Evolutionary conservation across 1,140 invertebrate species (phyloP), one percentile per base, ranked within the genome.

Genomic region (Ooceraea biroi): DNA sequence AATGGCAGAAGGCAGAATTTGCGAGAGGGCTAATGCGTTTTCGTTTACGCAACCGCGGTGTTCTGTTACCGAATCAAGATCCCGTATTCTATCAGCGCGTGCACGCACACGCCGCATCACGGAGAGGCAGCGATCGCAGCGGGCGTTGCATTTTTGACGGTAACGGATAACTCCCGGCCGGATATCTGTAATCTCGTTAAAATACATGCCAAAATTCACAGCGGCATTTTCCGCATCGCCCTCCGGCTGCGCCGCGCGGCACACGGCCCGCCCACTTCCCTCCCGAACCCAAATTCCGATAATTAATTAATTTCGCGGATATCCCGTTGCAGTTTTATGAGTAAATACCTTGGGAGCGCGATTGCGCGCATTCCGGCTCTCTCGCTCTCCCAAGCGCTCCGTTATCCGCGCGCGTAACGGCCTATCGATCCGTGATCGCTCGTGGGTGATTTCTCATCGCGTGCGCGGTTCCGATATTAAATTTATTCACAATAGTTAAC

Each of bases 241-340:
- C 76, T 80, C 65, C 11, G 65, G 65, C 41, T 80, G 57, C 50
- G 76, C 41, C 63, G 17, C 22, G 63, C 22, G 50, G 27, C 50
- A 22, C 63, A 17, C 12, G 14, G 50, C 50, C 14, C 11, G 30
- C 41, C 48, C 36, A 76, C 12, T 60, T 66, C 73, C 7, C 36
- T 36, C 36, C 36, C 36, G 36, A 36, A 80, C 63, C 50, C 52
- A 80, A 80, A 80, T 80, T 80, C 76, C 76, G 50, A 80, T 80
- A 80, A 80, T 80, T 80, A 80, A 80, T 80, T 80, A 80, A 80
- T 80, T 80, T 80, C 65, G 65, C 12, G 65, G 76, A 25, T 71
- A 80, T 80, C 65, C 50, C 65, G 76, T 80, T 80, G 65, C 76
- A 80, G 76, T 80, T 80, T 80, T 80, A 80, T 71, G 76, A 80